phyloP scores from a whole-genome alignment of 2,888 invertebrate species.

The Galeruca laticollis region DNA sequence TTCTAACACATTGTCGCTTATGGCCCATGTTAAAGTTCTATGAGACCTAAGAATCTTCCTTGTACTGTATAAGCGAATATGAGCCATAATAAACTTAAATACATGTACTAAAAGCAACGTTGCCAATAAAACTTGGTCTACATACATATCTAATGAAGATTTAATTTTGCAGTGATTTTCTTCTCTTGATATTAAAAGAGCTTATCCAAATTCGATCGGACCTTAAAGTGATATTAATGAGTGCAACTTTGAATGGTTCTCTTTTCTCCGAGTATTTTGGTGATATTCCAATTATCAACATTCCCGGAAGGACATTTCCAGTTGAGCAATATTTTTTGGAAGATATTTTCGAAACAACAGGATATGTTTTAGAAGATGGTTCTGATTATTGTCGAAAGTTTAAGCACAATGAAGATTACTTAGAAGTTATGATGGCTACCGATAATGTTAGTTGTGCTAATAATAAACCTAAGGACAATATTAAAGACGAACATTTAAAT shows the following conservation, averaged over 20 bases:
- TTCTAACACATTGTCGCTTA: too few relatives aligned
- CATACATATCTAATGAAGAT: not conserved
- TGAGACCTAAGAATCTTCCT: too few relatives aligned
- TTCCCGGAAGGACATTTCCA: constrained; percentile 87
- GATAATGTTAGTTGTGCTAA: constrained; percentile 59
- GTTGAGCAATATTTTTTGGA: constrained; percentile 86
- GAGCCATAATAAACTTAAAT: too few relatives aligned
- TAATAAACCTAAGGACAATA: constrained; percentile 71
- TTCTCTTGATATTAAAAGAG: constrained; percentile 85
- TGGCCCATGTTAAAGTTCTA: too few relatives aligned
- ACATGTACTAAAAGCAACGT: too few relatives aligned
- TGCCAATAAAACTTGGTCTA: not conserved
- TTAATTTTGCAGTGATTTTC: constrained; percentile 78
- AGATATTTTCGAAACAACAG: constrained; percentile 78
- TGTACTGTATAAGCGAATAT: too few relatives aligned
- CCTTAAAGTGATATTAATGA: constrained; percentile 90
- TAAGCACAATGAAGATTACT: constrained; percentile 66
- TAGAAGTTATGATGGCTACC: constrained; percentile 74
- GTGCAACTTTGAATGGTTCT: constrained; percentile 89
- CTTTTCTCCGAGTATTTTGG: constrained; percentile 88
- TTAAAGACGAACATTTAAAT: constrained; percentile 79
- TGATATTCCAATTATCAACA: constrained; percentile 81
- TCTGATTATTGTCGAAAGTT: constrained; percentile 75
- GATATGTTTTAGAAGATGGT: constrained; percentile 74
- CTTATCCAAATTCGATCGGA: constrained; percentile 79